phyloP scores from a whole-genome alignment of 2,888 invertebrate genomes.

The Conomelus anceps region DNA sequence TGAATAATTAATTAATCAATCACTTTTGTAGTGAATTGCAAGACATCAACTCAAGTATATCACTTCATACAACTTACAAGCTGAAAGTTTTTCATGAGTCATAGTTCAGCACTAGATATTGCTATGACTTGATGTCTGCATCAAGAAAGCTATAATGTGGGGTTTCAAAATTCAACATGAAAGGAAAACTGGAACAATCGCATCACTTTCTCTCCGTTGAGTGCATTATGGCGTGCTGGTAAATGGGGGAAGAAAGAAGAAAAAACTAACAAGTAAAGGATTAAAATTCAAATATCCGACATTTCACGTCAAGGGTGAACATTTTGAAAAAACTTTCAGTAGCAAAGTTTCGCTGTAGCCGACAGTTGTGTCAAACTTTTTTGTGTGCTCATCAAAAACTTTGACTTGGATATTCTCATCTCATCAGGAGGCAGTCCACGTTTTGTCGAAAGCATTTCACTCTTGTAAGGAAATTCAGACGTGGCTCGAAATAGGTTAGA shows the following conservation, averaged over 20 bases:
- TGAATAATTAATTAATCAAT: too few species aligned
- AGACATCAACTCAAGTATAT: too few species aligned
- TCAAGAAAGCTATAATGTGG: too few species aligned
- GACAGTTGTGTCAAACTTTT: background rate
- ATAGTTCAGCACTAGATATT: too few species aligned
- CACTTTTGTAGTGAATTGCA: too few species aligned
- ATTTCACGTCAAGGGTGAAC: background rate
- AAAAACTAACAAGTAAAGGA: background rate
- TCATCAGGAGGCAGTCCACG: background rate
- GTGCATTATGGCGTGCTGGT: background rate
- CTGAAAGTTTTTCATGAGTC: too few species aligned
- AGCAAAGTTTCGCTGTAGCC: background rate
- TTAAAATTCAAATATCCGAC: background rate
- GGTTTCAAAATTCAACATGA: too few species aligned
- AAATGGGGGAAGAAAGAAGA: background rate
- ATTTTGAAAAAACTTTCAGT: background rate
- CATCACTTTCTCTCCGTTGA: background rate
- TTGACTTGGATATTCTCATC: background rate
- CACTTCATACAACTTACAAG: too few species aligned
- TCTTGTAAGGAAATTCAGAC: background rate
- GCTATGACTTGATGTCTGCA: too few species aligned
- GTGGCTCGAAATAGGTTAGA: background rate
- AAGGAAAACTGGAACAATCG: too few species aligned
- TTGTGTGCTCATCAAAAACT: background rate
- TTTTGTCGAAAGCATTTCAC: background rate